Conservation (phyloP, 2,797 vertebrate species). For the Ceyx erithaca region DNA sequence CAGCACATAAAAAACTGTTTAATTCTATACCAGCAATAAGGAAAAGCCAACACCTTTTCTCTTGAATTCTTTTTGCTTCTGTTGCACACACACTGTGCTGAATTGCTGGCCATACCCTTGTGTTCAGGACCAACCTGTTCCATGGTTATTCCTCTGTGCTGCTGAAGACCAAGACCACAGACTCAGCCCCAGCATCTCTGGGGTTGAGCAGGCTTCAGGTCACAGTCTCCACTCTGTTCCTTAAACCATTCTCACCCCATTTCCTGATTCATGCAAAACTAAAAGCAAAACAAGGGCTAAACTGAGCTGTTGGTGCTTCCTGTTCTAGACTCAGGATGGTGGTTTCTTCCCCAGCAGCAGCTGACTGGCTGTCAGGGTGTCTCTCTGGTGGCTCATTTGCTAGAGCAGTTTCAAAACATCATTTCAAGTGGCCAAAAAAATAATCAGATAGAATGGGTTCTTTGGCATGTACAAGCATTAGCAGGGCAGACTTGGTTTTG, state of each 20-base stretch:
- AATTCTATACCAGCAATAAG: too few relatives aligned
- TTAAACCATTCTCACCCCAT: not conserved
- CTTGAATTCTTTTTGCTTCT: not conserved
- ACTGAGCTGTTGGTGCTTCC: not conserved
- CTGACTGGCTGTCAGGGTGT: not conserved
- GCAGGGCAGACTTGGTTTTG: not conserved
- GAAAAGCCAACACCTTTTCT: not conserved
- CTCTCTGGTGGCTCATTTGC: not conserved
- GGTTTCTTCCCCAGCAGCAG: not conserved
- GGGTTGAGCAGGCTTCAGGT: not conserved
- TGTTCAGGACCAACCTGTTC: not conserved
- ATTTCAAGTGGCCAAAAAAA: constrained; percentile 5
- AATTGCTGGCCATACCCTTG: not conserved
- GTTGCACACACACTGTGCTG: not conserved
- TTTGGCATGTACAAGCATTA: not conserved
- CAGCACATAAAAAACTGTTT: not conserved
- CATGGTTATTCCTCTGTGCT: accelerated
- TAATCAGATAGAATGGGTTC: not conserved
- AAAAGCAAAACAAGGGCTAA: not conserved
- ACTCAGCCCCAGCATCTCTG: not conserved
- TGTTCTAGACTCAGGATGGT: not conserved
- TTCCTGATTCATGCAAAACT: constrained; percentile 11
- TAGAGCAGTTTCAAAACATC: too few relatives aligned
- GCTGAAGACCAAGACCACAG: not conserved
- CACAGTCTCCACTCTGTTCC: not conserved